Base-by-base conservation (phyloP, 2,113 vertebrate genomes). In the Serranochromis macrocephalus region DNA sequence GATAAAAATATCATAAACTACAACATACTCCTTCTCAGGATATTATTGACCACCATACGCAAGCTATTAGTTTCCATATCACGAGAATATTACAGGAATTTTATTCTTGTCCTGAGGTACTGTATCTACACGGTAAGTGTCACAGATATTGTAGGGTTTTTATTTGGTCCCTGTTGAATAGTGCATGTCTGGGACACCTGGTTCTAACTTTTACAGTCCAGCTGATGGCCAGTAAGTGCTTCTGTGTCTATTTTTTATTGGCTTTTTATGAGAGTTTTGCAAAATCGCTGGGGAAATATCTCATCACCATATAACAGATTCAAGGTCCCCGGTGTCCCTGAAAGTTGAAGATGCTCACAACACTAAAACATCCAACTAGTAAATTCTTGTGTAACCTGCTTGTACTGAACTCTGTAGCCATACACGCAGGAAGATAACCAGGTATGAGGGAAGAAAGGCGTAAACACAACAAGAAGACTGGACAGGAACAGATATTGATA, bases 1-100 rank as follows among this genome's bases (percentile, higher is more conserved):
- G 89, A 91, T 93, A 92, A 88, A 93, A 91, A 92, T 92, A 88
- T 84, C 90, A 83, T 80, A 80, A 92, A 92, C 85, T 83, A 88
- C 85, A 85, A 68, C 45, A 16, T 4, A 7, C 47, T 83, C 68
- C 80, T 81, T 88, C 80, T 83, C 47, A 49, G 82, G 58, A 55
- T 85, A 75, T 91, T 86, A 86, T 89, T 89, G 88, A 82, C 68
- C 75, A 85, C 68, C 53, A 54, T 38, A 42, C 45, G 33, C 12
- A 31, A 80, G 82, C 63, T 82, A 81, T 92, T 83, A 21, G 42
- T 86, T 88, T 89, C 85, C 73, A n/a, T 51, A 87, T 90, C 82
- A 82, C 40, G 5, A 81, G 51, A 58, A 61, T 49, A 85, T 88
- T 83, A 73, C 29, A 57, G 85, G 55, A 57, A 81, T 85, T 63